These are phyloP conservation scores for Bhutanitis thaidina DNA, from an alignment of 2,888 invertebrate species.

Conservation along the genomic window DNA sequence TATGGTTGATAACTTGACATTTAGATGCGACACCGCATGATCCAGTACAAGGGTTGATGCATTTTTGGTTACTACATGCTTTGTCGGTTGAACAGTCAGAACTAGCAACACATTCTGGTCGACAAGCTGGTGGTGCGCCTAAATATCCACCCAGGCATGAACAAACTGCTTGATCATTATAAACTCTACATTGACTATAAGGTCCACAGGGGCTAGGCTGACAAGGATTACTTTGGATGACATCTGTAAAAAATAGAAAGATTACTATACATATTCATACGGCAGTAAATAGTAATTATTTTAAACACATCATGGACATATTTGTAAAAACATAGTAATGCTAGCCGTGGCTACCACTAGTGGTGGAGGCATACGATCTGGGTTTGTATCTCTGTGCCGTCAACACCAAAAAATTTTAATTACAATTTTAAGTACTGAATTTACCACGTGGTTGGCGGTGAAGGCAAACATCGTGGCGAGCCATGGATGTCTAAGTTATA, in stretches of 20 bases:
- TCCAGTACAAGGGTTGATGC: constrained; percentile 86
- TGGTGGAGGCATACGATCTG: no score
- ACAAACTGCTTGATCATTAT: constrained; percentile 83
- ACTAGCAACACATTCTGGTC: constrained; percentile 86
- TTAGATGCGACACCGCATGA: constrained; percentile 87
- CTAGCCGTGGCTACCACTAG: no score
- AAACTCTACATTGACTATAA: constrained; percentile 81
- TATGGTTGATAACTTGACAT: constrained; percentile 88
- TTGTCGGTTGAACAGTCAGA: constrained; percentile 85
- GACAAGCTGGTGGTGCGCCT: constrained; percentile 84
- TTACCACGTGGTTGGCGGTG: no score
- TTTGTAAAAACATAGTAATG: no score
- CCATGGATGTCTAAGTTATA: no score
- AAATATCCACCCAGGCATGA: constrained; percentile 82
- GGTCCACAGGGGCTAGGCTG: constrained; percentile 82
- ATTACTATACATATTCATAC: not conserved
- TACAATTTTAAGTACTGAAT: no score
- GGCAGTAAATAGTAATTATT: no score
- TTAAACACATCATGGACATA: no score
- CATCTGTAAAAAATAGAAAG: constrained; percentile 40
- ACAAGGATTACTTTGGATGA: constrained; percentile 76
- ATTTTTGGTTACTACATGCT: constrained; percentile 86
- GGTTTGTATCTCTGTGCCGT: no score
- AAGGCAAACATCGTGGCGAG: no score
- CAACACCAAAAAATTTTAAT: no score